These are phyloP conservation scores for Lithophane socia DNA, from an alignment of 2,888 invertebrate genomes.

Conservation along the genomic window DNA sequence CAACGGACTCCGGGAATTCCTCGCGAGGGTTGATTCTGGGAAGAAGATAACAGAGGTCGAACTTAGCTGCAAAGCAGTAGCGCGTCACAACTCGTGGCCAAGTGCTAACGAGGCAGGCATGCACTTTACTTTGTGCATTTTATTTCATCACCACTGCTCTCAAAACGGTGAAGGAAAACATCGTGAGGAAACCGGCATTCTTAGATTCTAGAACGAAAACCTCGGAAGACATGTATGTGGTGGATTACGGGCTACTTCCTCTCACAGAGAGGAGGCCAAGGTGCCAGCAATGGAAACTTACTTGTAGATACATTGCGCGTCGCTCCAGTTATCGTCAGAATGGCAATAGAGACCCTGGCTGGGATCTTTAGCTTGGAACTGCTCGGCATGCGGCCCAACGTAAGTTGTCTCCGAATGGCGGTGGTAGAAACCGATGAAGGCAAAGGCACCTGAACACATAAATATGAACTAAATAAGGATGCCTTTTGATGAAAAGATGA, in stretches of 20 bases:
- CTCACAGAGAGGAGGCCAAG: not conserved
- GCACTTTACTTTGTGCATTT: not conserved
- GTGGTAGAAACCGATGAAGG: constrained; percentile 86
- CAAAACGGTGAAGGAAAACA: not conserved
- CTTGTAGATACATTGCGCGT: constrained; percentile 88
- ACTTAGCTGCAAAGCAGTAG: not conserved
- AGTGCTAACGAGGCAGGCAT: not conserved
- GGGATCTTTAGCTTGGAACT: constrained; percentile 86
- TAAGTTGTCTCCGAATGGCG: constrained; percentile 86
- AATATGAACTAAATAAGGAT: not conserved
- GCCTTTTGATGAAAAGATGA: not conserved
- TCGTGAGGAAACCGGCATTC: not conserved
- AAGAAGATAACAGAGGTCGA: not conserved
- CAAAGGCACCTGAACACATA: constrained; percentile 79
- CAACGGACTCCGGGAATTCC: constrained; percentile 87
- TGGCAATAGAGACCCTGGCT: constrained; percentile 87
- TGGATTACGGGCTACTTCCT: not conserved
- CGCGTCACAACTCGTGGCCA: not conserved
- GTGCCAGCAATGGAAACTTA: constrained; percentile 56
- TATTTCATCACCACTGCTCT: not conserved
- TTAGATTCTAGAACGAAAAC: not conserved
- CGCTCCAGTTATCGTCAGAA: constrained; percentile 87
- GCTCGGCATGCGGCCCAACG: constrained; percentile 86
- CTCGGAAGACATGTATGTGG: not conserved
- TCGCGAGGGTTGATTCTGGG: constrained; percentile 86